Evolutionary conservation across 1,140 invertebrate genomes (phyloP).

Genomic region (Drosophila bipectinata): DNA sequence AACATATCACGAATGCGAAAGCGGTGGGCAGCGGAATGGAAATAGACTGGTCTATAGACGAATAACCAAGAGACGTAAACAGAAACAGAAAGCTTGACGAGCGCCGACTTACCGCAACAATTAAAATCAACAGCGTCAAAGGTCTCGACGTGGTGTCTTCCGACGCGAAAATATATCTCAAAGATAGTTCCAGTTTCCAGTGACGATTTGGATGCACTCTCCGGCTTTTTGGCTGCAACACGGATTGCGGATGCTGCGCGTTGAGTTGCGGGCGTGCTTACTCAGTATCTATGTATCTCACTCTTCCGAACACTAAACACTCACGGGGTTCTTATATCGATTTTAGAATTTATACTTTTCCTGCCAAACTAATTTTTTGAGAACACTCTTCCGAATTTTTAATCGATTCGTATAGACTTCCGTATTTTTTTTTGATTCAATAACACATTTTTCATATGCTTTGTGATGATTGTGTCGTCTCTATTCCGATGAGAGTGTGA

Average conservation of each 20-base stretch:
- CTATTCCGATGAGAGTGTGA: slow-evolving; percentile 1
- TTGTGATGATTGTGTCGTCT: slow-evolving; percentile 25
- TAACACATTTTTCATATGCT: slow-evolving; percentile 14
- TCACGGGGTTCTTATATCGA: slow-evolving; percentile 23
- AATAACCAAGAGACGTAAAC: slow-evolving; percentile 24
- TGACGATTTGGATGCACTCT: slow-evolving; percentile 21
- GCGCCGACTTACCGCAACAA: slow-evolving; percentile 37
- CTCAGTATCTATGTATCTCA: slow-evolving; percentile 13
- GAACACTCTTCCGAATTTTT: background rate
- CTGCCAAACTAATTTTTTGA: background rate
- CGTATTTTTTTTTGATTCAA: slow-evolving; percentile 23
- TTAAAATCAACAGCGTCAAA: background rate
- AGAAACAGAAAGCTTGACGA: slow-evolving; percentile 44
- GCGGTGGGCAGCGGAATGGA: slow-evolving; percentile 43
- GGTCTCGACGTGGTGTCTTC: slow-evolving; percentile 15
- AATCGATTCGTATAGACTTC: background rate
- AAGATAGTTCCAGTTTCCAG: slow-evolving; percentile 40
- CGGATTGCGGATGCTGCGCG: slow-evolving; percentile 34
- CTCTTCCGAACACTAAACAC: slow-evolving; percentile 9
- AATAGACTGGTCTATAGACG: slow-evolving; percentile 16
- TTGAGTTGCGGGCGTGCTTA: slow-evolving; percentile 26
- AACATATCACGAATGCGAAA: slow-evolving; percentile 53
- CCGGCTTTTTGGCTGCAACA: slow-evolving; percentile 34
- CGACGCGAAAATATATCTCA: slow-evolving; percentile 26
- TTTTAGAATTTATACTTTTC: slow-evolving; percentile 12